These are phyloP conservation scores for Lindbergichthys nudifrons DNA, from an alignment of 2,797 vertebrate genomes.

Conservation along the genomic window DNA sequence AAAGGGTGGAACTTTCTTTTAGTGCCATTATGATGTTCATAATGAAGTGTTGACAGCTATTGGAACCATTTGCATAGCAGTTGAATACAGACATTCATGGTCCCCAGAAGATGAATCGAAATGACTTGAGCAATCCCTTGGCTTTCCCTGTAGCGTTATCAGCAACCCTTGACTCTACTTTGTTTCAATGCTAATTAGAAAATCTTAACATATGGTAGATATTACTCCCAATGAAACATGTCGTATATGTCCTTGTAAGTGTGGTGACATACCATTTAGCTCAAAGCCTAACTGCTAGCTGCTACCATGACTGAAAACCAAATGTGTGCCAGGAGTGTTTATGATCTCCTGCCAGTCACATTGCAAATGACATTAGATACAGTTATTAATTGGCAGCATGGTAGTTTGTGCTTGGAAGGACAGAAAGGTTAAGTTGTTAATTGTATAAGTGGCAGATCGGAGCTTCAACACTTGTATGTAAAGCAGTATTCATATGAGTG, in stretches of 20 bases:
- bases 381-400: constrained; percentile 9
- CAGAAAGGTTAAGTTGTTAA: background rate
- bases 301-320: background rate
- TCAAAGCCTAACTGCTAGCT: background rate
- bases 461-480: background rate
- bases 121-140: background rate
- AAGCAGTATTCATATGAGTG: background rate
- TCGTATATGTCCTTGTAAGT: too few species aligned
- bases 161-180: too few species aligned
- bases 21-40: too few species aligned
- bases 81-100: background rate
- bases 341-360: background rate
- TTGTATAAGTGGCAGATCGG: constrained; percentile 10
- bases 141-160: too few species aligned
- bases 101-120: background rate
- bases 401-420: background rate
- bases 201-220: too few species aligned
- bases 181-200: too few species aligned
- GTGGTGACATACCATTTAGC: too few species aligned
- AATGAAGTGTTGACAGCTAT: background rate
- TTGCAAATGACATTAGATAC: constrained; percentile 1
- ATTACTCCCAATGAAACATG: too few species aligned
- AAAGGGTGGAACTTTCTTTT: too few species aligned
- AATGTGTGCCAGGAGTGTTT: background rate
- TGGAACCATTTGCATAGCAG: background rate